Base-by-base conservation (phyloP, 2,888 invertebrate genomes). In the Andrena chrysosceles region DNA sequence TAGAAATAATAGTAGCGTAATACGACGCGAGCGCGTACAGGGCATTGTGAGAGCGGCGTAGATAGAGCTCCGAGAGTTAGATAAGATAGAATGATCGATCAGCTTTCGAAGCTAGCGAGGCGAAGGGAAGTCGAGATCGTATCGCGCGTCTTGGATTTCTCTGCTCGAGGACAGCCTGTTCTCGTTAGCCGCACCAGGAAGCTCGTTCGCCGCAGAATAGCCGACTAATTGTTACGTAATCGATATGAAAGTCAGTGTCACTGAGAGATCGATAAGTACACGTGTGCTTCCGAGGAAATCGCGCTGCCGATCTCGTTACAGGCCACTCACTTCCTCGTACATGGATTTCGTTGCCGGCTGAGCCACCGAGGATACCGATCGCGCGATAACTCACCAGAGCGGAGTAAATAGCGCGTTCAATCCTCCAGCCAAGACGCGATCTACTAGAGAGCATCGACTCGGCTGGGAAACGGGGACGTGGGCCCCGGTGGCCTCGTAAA, bases 241-340 rank as follows among this genome's bases (percentile, higher is more conserved):
- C 66, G 20, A 64, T 62, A 80, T 52, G 86, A 86, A 88, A 88
- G 83, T 87, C 85, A 88, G 79, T 88, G 87, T 87, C 86, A 88
- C 33, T n/a, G n/a, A 56, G 86, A 72, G 78, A 73, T 56, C 59
- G 42, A 42, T 42, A 42, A 13, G n/a, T 70, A 80, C 31, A 63
- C 26, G 20, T 10, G 4, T 2, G 26, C 35, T 2, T 2, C n/a
- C 26, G 42, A 42, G 42, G 42, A 56, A 76, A 76, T 48, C 66
- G 35, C 59, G n/a, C 13, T 6, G n/a, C 52, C 42, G 71, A 76
- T 76, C 73, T 59, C 23, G 64, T 81, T 81, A 73, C 72, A 74
- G 75, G 68, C 80, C 54, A 26, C 23, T 68, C 8, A 31, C 72
- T 81, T 77, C 81, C 75, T 76, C 49, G 29, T 60, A 23, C 23